Percentiles rank a stretch among this genome's conserved stretches.
phyloP scores from a whole-genome alignment of 2,888 invertebrate genomes.

The Eurytoma californica region DNA sequence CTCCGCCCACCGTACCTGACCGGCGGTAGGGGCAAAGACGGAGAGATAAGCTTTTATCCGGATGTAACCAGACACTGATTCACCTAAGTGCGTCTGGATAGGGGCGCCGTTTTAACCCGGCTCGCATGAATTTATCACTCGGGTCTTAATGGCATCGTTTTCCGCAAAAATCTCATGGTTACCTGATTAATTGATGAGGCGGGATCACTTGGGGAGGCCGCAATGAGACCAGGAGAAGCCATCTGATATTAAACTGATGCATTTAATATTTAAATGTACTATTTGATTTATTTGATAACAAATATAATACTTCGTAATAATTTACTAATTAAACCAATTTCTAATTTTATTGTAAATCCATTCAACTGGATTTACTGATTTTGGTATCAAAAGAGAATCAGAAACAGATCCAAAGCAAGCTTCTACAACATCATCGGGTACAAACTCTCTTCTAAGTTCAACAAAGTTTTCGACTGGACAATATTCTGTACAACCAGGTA shows the following conservation, averaged over 20 bases:
- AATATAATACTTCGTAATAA: not conserved
- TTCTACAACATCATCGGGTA: constrained; percentile 13
- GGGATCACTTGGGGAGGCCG: too few relatives aligned
- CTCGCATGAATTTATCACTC: constrained; percentile 3
- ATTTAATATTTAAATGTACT: not conserved
- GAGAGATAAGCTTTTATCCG: constrained; percentile 1
- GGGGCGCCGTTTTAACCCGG: not conserved
- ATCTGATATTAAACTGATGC: not conserved
- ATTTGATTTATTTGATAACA: not conserved
- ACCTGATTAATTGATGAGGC: too few relatives aligned
- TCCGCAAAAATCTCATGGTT: too few relatives aligned
- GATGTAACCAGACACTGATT: constrained; percentile 35
- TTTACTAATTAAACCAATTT: constrained; percentile 14
- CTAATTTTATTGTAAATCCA: constrained; percentile 30
- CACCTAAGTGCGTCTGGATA: constrained; percentile 26
- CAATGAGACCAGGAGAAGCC: too few relatives aligned
- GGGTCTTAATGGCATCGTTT: not conserved
- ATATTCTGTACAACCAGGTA: constrained; percentile 24
- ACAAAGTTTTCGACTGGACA: constrained; percentile 26
- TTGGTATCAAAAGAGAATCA: constrained; percentile 2
- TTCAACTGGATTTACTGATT: not conserved
- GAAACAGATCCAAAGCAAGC: constrained; percentile 13
- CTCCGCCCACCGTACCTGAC: not conserved
- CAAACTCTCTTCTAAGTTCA: not conserved
- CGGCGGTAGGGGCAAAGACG: not conserved